A percentile compares a stretch with the other conserved stretches of the same genome.
Evolutionary conservation across 2,888 invertebrate genomes (phyloP).

Genomic region (Scaptomyza caliginosa): DNA sequence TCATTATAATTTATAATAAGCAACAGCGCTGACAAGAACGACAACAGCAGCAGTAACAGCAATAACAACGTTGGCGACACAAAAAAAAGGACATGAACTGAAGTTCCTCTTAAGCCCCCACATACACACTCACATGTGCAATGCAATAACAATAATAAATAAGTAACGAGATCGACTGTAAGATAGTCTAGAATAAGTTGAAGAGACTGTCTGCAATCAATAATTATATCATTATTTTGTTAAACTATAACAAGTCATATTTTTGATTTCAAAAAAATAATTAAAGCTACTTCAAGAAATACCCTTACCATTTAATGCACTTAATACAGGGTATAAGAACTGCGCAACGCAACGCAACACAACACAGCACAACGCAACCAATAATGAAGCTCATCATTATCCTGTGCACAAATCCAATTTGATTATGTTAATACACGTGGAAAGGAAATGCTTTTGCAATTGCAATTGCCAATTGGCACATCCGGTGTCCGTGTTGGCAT

Average conservation of each 20-base stretch:
- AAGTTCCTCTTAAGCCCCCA: slow-evolving; percentile 45
- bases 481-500: slow-evolving; percentile 42
- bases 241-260: no score
- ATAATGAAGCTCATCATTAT: slow-evolving; percentile 81
- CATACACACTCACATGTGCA: slow-evolving; percentile 20
- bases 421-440: slow-evolving; percentile 80
- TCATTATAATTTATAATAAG: slow-evolving; percentile 80
- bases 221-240: no score
- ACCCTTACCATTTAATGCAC: background rate
- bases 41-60: slow-evolving; percentile 37
- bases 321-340: slow-evolving; percentile 31
- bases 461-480: slow-evolving; percentile 72
- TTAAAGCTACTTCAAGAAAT: no score
- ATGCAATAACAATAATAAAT: slow-evolving; percentile 12
- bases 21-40: slow-evolving; percentile 72
- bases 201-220: no score
- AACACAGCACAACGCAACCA: slow-evolving; percentile 62
- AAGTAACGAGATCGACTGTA: background rate
- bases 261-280: no score
- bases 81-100: slow-evolving; percentile 56
- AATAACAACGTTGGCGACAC: slow-evolving; percentile 46
- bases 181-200: background rate
- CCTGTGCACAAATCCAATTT: slow-evolving; percentile 81
- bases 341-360: slow-evolving; percentile 46
- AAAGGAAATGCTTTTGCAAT: slow-evolving; percentile 80